Base-by-base conservation (phyloP, 2,888 invertebrate genomes). In the Caenorhabditis sulstoni region DNA sequence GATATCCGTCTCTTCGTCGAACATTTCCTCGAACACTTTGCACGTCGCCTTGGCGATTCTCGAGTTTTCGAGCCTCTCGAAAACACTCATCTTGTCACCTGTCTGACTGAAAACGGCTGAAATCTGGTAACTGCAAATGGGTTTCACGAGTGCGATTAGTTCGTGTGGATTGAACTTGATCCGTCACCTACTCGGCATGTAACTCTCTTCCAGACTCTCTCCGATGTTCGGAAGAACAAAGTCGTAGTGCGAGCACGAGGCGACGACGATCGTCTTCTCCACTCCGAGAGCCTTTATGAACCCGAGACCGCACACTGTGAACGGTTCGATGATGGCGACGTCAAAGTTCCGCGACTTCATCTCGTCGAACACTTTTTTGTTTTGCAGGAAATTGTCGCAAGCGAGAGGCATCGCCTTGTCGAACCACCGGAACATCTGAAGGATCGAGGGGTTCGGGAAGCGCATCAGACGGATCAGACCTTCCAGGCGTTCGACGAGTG, bases 241-340 rank as follows among this genome's bases (percentile, higher is more conserved):
- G 49, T 75, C 75, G 22, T 61, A 75, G 16, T 67, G 53, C 12
- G 50, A 18, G 29, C 52, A 61, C 5, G 75, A 75, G 8, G 67
- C 44, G 4, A 57, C 55, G 22, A 75, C 35, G 50, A 75, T 75
- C 7, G 75, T 75, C 49, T 75, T 75, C 41, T 75, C 35, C 11
- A 75, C 62, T 4, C 47, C 39, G 35, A 75, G 9, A 7, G 37
- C 45, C 52, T 67, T 50, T 44, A 67, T 49, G 5, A 67, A 35
- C 7, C 67, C 75, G 0, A 75, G 41, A 4, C 62, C 62, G 47
- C 67, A 75, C 11, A 62, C 44, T 3, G 55, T 39, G 9, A 67
- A 53, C n/a, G 75, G 75, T 12, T 75, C 75, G 11, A 39, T 22
- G n/a, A 75, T 67, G 20, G 75, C 75, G 18, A 75, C 55, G 16